Evolutionary conservation across 2,113 vertebrate species (phyloP).

Genomic region (Sylvia atricapilla): DNA sequence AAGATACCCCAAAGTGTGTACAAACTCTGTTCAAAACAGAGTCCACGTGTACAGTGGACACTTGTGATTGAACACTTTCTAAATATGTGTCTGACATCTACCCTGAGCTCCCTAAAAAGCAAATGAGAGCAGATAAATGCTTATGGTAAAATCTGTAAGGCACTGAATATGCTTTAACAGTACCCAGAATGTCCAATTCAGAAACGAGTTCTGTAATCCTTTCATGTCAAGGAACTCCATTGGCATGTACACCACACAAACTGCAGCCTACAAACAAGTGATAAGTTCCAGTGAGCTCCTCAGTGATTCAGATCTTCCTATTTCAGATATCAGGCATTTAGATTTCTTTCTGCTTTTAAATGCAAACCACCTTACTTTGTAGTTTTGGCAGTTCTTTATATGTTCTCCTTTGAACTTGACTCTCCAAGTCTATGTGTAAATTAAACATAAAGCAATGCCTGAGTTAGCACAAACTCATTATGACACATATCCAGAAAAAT

Average conservation of each 20-base stretch:
- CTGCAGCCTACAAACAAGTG: background rate
- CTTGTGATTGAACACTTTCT: background rate
- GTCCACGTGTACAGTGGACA: background rate
- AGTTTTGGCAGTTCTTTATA: background rate
- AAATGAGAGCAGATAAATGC: background rate
- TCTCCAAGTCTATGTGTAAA: background rate
- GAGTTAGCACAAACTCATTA: background rate
- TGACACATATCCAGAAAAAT: background rate
- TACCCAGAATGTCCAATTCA: background rate
- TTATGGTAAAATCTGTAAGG: background rate
- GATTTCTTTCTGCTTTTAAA: background rate
- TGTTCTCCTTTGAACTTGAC: background rate
- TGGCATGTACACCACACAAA: background rate
- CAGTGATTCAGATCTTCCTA: background rate
- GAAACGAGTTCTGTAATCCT: background rate
- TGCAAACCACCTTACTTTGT: background rate
- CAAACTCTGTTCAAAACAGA: background rate
- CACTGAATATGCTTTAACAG: background rate
- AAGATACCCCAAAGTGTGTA: background rate
- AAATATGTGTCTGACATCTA: background rate
- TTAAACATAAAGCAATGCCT: background rate
- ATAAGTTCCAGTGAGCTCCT: background rate
- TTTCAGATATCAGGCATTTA: background rate
- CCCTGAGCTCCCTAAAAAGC: background rate
- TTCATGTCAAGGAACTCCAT: background rate